Evolutionary conservation across 2,113 vertebrate genomes (phyloP).

Genomic region (Spilogale gracilis): DNA sequence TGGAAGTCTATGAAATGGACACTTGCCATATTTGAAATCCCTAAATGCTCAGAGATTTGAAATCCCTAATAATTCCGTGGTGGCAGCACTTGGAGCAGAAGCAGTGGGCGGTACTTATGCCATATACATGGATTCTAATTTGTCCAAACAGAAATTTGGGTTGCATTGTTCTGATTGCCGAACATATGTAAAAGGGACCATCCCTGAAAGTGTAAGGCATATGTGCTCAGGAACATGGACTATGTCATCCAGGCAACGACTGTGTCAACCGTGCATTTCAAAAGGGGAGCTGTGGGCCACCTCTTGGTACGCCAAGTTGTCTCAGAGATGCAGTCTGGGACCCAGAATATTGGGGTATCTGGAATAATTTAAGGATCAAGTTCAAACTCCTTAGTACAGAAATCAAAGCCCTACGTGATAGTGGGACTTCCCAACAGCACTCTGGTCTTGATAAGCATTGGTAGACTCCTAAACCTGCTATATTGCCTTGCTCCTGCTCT

Average conservation of each 20-base stretch:
- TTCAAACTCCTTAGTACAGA: neutral
- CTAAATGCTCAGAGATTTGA: neutral
- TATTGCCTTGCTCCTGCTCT: neutral
- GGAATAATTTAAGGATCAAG: neutral
- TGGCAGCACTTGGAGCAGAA: neutral
- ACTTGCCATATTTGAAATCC: neutral
- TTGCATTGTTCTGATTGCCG: neutral
- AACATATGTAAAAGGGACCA: neutral
- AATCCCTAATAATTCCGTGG: neutral
- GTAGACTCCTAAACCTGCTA: neutral
- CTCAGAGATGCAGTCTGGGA: neutral
- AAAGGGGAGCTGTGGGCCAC: neutral
- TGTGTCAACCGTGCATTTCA: fast-evolving
- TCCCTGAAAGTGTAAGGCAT: fast-evolving
- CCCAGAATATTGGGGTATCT: neutral
- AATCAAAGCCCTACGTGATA: neutral
- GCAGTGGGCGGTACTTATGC: neutral
- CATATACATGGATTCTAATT: neutral
- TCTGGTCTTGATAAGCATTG: fast-evolving
- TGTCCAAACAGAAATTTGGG: neutral
- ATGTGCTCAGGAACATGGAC: neutral
- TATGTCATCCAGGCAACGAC: neutral
- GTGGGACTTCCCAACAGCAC: neutral
- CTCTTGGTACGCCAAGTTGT: neutral
- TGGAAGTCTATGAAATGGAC: neutral